Conservation (phyloP, 2,888 invertebrate species). For the Drosophila anceps region DNA sequence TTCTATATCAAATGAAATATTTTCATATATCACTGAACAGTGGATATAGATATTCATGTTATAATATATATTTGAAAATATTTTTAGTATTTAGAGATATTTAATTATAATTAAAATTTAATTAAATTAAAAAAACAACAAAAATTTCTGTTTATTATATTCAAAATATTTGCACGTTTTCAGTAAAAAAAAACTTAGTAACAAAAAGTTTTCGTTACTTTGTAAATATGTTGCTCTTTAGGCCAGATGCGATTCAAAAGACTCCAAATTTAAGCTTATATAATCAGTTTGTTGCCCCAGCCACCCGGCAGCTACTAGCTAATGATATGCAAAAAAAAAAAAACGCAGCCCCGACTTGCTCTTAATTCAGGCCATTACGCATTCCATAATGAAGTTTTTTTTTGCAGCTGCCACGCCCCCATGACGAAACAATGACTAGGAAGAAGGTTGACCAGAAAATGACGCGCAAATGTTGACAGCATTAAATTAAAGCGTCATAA, state of each 20-base stretch:
- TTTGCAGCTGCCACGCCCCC: constrained; percentile 44
- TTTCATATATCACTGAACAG: neutral
- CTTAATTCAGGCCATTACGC: constrained; percentile 17
- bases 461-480: constrained; percentile 79
- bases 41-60: no score
- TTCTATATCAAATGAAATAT: neutral
- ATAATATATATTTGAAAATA: neutral
- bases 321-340: constrained; percentile 18
- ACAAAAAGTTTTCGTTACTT: neutral
- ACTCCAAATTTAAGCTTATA: neutral
- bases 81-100: neutral
- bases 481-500: constrained; percentile 75
- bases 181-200: no score
- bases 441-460: constrained; percentile 70
- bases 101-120: neutral
- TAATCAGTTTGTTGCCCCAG: neutral
- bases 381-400: constrained; percentile 11
- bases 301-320: neutral
- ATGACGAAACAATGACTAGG: constrained; percentile 61
- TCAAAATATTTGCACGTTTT: no score
- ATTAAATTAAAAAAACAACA: neutral
- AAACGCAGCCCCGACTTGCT: neutral
- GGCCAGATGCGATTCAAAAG: neutral
- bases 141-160: neutral
- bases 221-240: neutral